phyloP scores from a whole-genome alignment of 1,140 invertebrate species.

The Physella acuta region DNA sequence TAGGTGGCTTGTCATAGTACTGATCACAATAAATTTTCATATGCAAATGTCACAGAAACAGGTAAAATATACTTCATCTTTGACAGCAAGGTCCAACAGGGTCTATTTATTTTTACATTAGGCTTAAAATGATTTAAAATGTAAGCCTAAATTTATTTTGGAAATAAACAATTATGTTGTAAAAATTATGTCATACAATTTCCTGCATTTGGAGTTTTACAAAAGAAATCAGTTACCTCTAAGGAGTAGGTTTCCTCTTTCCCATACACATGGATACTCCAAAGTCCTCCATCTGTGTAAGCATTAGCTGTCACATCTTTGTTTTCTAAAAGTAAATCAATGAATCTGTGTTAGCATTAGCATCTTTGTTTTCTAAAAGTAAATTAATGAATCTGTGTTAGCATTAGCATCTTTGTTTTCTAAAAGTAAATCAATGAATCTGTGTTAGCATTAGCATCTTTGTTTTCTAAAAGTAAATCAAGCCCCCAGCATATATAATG shows the following conservation, averaged over 20 bases:
- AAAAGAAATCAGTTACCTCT: slow-evolving; percentile 66
- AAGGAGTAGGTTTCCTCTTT: slow-evolving; percentile 86
- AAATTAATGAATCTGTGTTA: too few species aligned
- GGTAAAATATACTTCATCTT: not conserved
- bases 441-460: too few species aligned
- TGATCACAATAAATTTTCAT: too few species aligned
- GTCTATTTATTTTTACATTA: not conserved
- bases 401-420: too few species aligned
- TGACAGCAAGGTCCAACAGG: not conserved
- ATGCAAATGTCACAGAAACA: not conserved
- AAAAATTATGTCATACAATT: not conserved
- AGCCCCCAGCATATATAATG: too few species aligned
- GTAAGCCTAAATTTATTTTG: not conserved
- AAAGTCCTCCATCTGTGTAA: slow-evolving; percentile 78
- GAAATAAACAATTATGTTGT: not conserved
- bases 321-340: too few species aligned
- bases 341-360: too few species aligned
- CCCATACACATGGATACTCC: slow-evolving; percentile 82
- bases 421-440: too few species aligned
- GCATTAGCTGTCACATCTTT: too few species aligned
- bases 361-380: too few species aligned
- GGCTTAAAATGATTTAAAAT: not conserved
- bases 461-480: too few species aligned
- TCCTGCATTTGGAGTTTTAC: not conserved
- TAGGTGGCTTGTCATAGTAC: not conserved